phyloP scores from a whole-genome alignment of 2,888 invertebrate species.

The Pimpla rufipes region DNA sequence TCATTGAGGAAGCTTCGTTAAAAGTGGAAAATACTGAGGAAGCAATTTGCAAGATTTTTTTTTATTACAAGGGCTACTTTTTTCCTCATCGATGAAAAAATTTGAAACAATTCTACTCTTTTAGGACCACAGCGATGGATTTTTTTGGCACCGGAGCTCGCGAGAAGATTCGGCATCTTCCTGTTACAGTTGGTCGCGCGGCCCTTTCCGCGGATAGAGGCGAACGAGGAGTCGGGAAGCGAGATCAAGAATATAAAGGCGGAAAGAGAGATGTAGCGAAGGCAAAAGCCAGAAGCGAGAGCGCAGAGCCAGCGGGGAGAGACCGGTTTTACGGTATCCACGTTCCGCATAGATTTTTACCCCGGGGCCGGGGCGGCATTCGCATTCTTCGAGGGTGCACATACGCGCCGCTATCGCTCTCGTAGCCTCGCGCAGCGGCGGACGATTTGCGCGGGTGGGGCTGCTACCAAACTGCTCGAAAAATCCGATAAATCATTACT shows the following conservation, averaged over 20 bases:
- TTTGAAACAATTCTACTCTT: no score
- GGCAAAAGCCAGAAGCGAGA: conserved; percentile 18
- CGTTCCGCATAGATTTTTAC: conserved; percentile 69
- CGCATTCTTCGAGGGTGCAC: conserved; percentile 66
- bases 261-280: conserved; percentile 34
- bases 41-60: no score
- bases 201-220: neutral
- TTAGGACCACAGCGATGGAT: no score
- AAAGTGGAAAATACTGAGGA: no score
- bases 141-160: no score
- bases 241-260: conserved; percentile 22
- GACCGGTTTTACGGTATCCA: conserved; percentile 71
- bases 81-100: no score
- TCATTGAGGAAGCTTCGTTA: neutral
- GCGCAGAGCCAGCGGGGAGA: conserved; percentile 51
- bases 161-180: conserved; percentile 17
- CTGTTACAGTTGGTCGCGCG: neutral
- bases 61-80: no score
- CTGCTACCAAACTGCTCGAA: neutral
- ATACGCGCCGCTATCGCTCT: conserved; percentile 15
- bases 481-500: conserved; percentile 20
- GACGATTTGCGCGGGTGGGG: conserved; percentile 11
- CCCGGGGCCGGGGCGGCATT: conserved; percentile 54
- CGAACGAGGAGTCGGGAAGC: conserved; percentile 22
- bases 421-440: neutral